Evolutionary conservation across 2,797 vertebrate species (phyloP).

Genomic region (Catharus ustulatus): DNA sequence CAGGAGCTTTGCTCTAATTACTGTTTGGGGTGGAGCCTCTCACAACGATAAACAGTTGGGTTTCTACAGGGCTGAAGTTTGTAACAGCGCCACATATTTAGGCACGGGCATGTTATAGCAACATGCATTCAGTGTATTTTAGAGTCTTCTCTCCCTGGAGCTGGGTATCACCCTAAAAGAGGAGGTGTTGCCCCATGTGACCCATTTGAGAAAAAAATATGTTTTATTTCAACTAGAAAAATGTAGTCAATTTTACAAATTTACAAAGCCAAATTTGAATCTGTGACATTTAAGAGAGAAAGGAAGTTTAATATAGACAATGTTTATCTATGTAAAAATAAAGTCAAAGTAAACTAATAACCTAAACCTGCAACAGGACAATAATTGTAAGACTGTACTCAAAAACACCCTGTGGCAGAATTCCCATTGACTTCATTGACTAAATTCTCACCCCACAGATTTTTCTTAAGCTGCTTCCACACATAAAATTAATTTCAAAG

Average conservation of each 20-base stretch:
- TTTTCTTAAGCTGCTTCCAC: slow-evolving; percentile 7
- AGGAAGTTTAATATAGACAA: not conserved
- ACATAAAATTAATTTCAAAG: not conserved
- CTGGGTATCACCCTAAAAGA: fast-evolving
- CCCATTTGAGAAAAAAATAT: not conserved
- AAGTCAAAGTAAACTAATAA: not conserved
- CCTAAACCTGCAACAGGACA: not conserved
- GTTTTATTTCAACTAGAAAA: not conserved
- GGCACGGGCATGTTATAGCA: fast-evolving
- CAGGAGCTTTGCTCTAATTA: not conserved
- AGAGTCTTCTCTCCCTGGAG: not conserved
- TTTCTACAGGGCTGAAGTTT: not conserved
- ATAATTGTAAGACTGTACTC: not conserved
- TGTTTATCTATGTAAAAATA: not conserved
- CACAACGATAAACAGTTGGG: not conserved
- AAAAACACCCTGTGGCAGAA: not conserved
- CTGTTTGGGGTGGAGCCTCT: not conserved
- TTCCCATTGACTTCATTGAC: not conserved
- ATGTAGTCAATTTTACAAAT: not conserved
- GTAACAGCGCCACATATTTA: not conserved
- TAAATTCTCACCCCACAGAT: not conserved
- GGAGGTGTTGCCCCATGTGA: not conserved
- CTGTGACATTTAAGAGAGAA: not conserved
- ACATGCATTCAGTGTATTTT: fast-evolving
- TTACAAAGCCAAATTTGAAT: not conserved